Evolutionary conservation across 2,888 invertebrate genomes (phyloP).

Genomic region (Athalia rosae): DNA sequence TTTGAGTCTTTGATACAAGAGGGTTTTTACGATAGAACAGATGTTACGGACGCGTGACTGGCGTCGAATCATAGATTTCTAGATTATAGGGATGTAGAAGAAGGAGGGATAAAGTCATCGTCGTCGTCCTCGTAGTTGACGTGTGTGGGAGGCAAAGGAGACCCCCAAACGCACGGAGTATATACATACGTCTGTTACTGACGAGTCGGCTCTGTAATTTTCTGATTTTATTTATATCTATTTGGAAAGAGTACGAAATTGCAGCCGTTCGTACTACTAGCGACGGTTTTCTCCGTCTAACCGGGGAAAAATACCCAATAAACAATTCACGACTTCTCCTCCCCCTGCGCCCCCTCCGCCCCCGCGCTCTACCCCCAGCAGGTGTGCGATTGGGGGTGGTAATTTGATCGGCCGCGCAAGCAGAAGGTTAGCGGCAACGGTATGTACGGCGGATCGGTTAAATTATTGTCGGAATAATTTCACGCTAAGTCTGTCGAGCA

Average conservation of each 20-base stretch:
- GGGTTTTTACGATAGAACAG: slow-evolving; percentile 55
- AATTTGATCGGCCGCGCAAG: slow-evolving; percentile 15
- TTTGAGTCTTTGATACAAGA: slow-evolving; percentile 43
- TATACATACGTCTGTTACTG: slow-evolving; percentile 59
- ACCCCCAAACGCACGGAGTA: slow-evolving; percentile 49
- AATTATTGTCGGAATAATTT: slow-evolving; percentile 48
- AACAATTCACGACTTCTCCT: slow-evolving; percentile 40
- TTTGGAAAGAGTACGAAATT: slow-evolving; percentile 4
- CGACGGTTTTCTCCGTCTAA: background rate
- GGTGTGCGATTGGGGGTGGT: background rate
- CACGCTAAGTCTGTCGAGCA: slow-evolving; percentile 45
- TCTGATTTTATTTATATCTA: slow-evolving; percentile 57
- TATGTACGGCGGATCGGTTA: slow-evolving; percentile 1
- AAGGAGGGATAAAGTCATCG: slow-evolving; percentile 41
- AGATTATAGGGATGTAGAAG: slow-evolving; percentile 63
- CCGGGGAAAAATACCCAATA: background rate
- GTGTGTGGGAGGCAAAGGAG: slow-evolving; percentile 6
- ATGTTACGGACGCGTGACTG: slow-evolving; percentile 65
- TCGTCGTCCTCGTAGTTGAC: slow-evolving; percentile 1
- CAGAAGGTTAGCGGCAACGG: too few relatives aligned
- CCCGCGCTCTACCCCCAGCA: background rate
- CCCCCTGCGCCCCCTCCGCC: background rate
- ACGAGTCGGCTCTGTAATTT: slow-evolving; percentile 64
- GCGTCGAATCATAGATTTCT: slow-evolving; percentile 68
- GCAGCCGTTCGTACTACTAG: background rate